Percentiles rank a stretch among this genome's conserved stretches.
Evolutionary conservation across 1,140 invertebrate genomes (phyloP).

Genomic region (Drosophila sucinea): DNA sequence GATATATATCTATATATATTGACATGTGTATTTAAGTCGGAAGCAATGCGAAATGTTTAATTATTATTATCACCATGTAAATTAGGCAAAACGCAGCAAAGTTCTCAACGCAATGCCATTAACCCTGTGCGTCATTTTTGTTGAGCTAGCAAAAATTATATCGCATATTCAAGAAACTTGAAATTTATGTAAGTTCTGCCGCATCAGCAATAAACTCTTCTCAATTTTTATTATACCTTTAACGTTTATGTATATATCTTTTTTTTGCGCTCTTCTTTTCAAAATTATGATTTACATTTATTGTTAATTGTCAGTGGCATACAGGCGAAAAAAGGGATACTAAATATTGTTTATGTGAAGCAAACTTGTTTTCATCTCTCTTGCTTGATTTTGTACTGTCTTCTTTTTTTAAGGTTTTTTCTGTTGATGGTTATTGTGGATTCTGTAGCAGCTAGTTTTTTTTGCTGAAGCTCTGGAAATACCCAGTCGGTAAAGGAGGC

Average conservation of each 20-base stretch:
- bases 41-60: conserved; percentile 40
- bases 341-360: conserved; percentile 29
- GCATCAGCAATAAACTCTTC: conserved; percentile 34
- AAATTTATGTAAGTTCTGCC: conserved; percentile 15
- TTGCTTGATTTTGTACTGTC: conserved; percentile 28
- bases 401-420: conserved; percentile 36
- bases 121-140: conserved; percentile 40
- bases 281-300: conserved; percentile 49
- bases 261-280: conserved; percentile 1
- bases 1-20: conserved; percentile 15
- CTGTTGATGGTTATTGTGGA: conserved; percentile 6
- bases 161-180: conserved; percentile 15
- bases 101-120: conserved; percentile 35
- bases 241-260: neutral
- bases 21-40: neutral
- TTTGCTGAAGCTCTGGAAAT: conserved; percentile 8
- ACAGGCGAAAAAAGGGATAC: conserved; percentile 17
- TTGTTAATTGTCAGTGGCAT: conserved; percentile 27
- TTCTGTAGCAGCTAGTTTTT: conserved; percentile 13
- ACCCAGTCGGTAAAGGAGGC: conserved; percentile 9
- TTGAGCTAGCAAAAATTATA: conserved; percentile 29
- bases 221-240: conserved; percentile 14
- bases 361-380: conserved; percentile 41
- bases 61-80: conserved; percentile 50
- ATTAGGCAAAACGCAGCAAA: conserved; percentile 49